Evolutionary conservation across 2,888 invertebrate genomes (phyloP).

Genomic region (Eupithecia dodoneata): DNA sequence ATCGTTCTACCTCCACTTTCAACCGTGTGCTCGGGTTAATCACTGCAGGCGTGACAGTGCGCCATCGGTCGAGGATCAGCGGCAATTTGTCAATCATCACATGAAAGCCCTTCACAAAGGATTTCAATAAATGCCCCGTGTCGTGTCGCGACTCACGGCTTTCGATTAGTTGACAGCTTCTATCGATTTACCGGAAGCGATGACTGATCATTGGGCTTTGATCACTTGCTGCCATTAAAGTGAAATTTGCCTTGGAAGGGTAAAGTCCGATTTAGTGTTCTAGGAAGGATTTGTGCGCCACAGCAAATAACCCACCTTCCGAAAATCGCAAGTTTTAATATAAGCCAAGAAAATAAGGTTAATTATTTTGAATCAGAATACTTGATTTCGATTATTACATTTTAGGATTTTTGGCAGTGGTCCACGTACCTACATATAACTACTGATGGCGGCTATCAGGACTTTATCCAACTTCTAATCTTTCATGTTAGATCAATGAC

Average conservation of each 20-base stretch:
- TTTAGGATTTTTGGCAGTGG: neutral
- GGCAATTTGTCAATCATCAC: conserved; percentile 78
- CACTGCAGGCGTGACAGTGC: conserved; percentile 62
- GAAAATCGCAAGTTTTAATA: neutral
- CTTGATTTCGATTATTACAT: neutral
- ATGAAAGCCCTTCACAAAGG: conserved; percentile 64
- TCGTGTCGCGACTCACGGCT: conserved; percentile 35
- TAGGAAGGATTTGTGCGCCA: neutral
- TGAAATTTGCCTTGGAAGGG: neutral
- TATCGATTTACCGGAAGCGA: conserved; percentile 35
- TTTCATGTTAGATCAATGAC: neutral
- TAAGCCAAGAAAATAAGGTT: neutral
- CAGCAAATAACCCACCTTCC: neutral
- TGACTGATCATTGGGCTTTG: conserved; percentile 31
- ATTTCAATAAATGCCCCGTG: conserved; percentile 64
- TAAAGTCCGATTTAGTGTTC: neutral
- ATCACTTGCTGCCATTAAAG: neutral
- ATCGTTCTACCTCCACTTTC: neutral
- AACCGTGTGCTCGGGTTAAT: conserved; percentile 54
- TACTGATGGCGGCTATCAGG: neutral
- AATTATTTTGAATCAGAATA: neutral
- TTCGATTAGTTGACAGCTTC: conserved; percentile 37
- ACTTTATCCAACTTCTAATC: neutral
- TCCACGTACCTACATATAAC: no score
- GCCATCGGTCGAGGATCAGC: conserved; percentile 65